These are phyloP conservation scores for Orthosia gothica DNA, from an alignment of 2,888 invertebrate species.

Conservation along the genomic window DNA sequence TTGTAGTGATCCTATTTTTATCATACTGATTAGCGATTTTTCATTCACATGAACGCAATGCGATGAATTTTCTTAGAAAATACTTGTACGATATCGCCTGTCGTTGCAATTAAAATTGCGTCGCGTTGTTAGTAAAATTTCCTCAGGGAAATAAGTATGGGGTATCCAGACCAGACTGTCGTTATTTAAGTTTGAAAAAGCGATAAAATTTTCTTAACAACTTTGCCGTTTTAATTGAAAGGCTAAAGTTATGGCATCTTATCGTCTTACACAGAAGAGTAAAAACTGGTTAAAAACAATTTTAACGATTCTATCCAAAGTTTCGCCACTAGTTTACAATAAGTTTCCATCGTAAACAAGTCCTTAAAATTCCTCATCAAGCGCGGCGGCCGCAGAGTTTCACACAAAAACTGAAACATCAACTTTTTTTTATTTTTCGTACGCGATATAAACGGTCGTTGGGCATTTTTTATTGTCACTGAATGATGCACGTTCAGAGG, in stretches of 20 bases:
- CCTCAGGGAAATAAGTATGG: not conserved
- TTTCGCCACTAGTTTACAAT: constrained; percentile 51
- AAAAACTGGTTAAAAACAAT: constrained; percentile 43
- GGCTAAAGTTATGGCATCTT: constrained; percentile 36
- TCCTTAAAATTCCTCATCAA: constrained; percentile 67
- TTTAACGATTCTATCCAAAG: constrained; percentile 46
- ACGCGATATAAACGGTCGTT: constrained; percentile 83
- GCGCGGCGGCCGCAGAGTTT: constrained; percentile 64
- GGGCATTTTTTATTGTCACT: constrained; percentile 84
- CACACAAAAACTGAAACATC: constrained; percentile 74
- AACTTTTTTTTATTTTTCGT: constrained; percentile 80
- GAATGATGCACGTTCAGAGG: constrained; percentile 87
- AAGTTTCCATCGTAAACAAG: constrained; percentile 67
- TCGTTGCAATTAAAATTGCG: too few relatives aligned
- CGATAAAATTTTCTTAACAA: constrained; percentile 28
- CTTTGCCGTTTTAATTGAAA: constrained; percentile 45
- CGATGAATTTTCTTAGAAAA: too few relatives aligned
- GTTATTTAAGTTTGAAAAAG: not conserved
- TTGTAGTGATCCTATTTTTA: too few relatives aligned
- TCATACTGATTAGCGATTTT: too few relatives aligned
- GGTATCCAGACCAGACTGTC: not conserved
- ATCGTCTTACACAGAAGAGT: constrained; percentile 30
- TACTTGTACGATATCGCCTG: too few relatives aligned
- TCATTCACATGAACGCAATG: too few relatives aligned
- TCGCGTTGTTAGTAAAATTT: too few relatives aligned